These are phyloP conservation scores for Lethrus apterus DNA, from an alignment of 1,140 invertebrate genomes.

Conservation along the genomic window DNA sequence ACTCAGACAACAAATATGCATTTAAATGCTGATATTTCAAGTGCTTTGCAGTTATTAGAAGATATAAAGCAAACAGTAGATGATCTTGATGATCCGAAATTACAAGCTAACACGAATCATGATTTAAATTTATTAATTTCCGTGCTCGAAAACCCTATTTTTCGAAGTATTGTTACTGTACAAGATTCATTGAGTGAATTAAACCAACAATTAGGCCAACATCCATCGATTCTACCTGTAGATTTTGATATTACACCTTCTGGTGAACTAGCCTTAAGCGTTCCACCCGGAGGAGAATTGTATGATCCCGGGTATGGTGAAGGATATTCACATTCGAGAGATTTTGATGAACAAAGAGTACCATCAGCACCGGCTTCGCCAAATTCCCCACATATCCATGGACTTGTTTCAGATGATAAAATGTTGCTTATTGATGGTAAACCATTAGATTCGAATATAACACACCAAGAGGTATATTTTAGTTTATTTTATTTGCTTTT, in stretches of 20 bases:
- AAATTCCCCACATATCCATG: slow-evolving; percentile 43
- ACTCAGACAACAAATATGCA: slow-evolving; percentile 30
- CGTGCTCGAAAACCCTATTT: slow-evolving; percentile 85
- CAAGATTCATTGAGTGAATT: slow-evolving; percentile 79
- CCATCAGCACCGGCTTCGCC: slow-evolving; percentile 52
- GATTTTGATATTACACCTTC: slow-evolving; percentile 83
- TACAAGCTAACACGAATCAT: slow-evolving; percentile 66
- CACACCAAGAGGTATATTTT: slow-evolving; percentile 60
- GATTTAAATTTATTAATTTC: slow-evolving; percentile 82
- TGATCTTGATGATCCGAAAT: slow-evolving; percentile 63
- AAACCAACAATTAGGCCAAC: slow-evolving; percentile 71
- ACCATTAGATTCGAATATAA: slow-evolving; percentile 73
- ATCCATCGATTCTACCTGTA: slow-evolving; percentile 84
- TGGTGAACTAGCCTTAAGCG: slow-evolving; percentile 58
- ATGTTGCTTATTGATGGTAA: slow-evolving; percentile 85
- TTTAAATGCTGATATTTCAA: slow-evolving; percentile 54
- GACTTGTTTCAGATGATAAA: slow-evolving; percentile 65
- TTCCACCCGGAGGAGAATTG: slow-evolving; percentile 45
- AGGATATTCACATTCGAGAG: slow-evolving; percentile 31
- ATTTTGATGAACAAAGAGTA: slow-evolving; percentile 52
- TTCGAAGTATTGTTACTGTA: slow-evolving; percentile 85
- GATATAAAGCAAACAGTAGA: slow-evolving; percentile 69
- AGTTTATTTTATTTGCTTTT: slow-evolving; percentile 6
- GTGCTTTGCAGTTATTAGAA: slow-evolving; percentile 70
- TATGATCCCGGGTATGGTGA: slow-evolving; percentile 42